Evolutionary conservation across 92 coral and sea anemone genomes (phyloP), one percentile per base, ranked within the genome.

Genomic region (Bergia sp.): DNA sequence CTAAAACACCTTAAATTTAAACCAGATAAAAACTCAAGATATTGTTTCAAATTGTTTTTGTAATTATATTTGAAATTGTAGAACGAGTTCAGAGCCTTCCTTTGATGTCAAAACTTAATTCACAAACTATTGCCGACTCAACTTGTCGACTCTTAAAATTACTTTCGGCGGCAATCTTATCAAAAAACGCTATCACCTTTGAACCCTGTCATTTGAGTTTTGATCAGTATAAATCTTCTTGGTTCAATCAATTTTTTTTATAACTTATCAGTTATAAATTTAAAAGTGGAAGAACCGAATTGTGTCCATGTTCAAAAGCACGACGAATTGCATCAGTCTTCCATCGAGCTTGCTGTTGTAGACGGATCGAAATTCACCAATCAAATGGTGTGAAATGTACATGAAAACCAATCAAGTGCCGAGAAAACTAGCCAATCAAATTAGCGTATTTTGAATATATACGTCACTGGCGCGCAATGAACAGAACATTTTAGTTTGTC

Each of bases 301-400:
- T 61, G 29, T 61, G 69, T 21, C 21, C 18, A 13, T 13, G 3
- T 13, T 4, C 66, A 57, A 4, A 29, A 0, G 0, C 23, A 2
- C 69, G 4, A 4, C 8, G 53, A 16, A 61, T 21, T 3, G 10
- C 67, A 61, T 1, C 39, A 66, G 42, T 69, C 40, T 45, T 69
- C 20, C 49, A 45, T 83, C 92, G 93, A 95, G 96, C 98, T 95
- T 95, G 93, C 86, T 88, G 85, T 87, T 86, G 73, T 81, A 78
- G 72, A 82, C 96, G 98, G 98, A 95, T 95, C 98, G 93, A 95
- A 95, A 91, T 90, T 20, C 90, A 91, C 98, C 98, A 95, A 95
- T 95, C 93, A 95, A 55, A 95, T 69, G 0, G 20, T 45, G 77
- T 4, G 87, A 83, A 83, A 69, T 45, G 36, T 42, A 69, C 78